Evolutionary conservation across 2,888 invertebrate species (phyloP).

Genomic region (Amaurobius ferox): DNA sequence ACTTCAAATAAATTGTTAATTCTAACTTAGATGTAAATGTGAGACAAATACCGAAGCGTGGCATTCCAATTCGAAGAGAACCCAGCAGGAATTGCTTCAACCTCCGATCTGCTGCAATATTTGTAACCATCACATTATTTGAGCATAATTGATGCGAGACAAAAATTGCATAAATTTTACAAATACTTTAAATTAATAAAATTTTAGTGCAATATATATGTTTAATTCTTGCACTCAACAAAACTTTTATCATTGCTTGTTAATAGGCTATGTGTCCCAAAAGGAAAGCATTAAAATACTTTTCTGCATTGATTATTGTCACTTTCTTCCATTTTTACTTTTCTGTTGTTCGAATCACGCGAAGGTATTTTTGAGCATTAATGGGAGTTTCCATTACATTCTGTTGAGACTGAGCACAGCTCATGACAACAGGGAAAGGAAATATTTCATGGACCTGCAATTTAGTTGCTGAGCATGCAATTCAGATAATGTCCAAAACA

Average conservation of each 20-base stretch:
- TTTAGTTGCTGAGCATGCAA: background rate
- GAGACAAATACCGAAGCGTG: too few species aligned
- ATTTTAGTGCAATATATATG: too few species aligned
- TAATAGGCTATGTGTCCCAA: background rate
- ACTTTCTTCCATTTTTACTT: background rate
- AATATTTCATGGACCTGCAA: background rate
- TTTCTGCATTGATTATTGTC: background rate
- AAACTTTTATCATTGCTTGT: background rate
- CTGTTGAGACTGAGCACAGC: background rate
- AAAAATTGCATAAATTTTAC: too few species aligned
- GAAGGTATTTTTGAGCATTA: background rate
- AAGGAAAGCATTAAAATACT: background rate
- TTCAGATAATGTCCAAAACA: background rate
- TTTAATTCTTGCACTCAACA: too few species aligned
- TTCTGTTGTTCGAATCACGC: background rate
- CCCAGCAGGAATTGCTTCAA: too few species aligned
- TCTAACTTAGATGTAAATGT: too few species aligned
- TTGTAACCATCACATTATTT: too few species aligned
- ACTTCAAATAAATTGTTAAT: too few species aligned
- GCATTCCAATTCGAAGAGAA: too few species aligned
- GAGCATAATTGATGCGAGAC: too few species aligned
- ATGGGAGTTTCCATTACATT: background rate
- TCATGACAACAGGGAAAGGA: background rate
- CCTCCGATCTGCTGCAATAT: too few species aligned
- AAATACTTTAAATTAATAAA: too few species aligned